Conservation (phyloP, 30 jellyfish, hydroid and myxozoan species). For the Cassiopea andromeda region DNA sequence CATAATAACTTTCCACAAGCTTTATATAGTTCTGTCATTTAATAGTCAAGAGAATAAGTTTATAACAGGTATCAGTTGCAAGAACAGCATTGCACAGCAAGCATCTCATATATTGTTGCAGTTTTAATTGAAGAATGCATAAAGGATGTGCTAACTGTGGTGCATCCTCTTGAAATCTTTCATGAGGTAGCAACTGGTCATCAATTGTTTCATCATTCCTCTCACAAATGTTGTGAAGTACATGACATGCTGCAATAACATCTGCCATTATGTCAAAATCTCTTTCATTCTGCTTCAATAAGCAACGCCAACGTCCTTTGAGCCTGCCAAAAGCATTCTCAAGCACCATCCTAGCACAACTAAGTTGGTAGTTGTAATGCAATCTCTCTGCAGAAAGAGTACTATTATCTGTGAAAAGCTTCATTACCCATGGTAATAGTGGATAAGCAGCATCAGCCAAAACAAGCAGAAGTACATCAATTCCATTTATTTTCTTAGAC, state of each 20-base stretch:
- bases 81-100: neutral
- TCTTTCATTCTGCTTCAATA: constrained; percentile 24
- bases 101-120: neutral
- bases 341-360: constrained; percentile 9
- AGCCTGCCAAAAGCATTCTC: constrained; percentile 2
- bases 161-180: neutral
- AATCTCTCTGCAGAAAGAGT: constrained; percentile 12
- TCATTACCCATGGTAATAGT: constrained; percentile 30
- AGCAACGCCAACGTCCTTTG: constrained; percentile 44
- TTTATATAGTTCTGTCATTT: neutral
- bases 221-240: constrained; percentile 29
- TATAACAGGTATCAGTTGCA: neutral
- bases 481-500: constrained; percentile 32
- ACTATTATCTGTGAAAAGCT: constrained; percentile 37
- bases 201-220: constrained; percentile 4
- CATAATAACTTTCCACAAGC: neutral
- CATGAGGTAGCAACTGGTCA: neutral
- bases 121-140: neutral
- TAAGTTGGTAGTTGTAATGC: constrained; percentile 25
- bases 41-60: neutral
- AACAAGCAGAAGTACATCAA: constrained; percentile 2
- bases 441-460: constrained; percentile 64
- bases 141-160: neutral
- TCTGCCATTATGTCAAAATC: constrained; percentile 11
- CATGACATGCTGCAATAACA: constrained; percentile 34